Percentiles rank a stretch among this genome's conserved stretches.
Evolutionary conservation across 2,888 invertebrate genomes (phyloP).

Genomic region (Ectobius pallidus): DNA sequence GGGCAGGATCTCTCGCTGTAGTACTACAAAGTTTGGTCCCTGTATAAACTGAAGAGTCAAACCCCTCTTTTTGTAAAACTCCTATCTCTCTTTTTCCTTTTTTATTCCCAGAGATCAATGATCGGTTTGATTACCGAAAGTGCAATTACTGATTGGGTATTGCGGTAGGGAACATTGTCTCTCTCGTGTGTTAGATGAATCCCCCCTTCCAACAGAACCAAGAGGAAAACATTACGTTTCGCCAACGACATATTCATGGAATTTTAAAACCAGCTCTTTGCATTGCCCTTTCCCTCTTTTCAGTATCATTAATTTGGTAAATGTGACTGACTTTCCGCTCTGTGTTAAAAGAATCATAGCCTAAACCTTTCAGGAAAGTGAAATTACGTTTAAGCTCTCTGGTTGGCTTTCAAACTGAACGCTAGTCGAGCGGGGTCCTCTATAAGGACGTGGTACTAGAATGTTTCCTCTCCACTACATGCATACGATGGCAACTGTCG

Average conservation of each 20-base stretch:
- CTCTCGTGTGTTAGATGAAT: neutral
- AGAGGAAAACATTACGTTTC: neutral
- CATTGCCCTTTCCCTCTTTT: neutral
- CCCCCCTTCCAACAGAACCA: neutral
- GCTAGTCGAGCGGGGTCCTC: neutral
- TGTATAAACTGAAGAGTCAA: constrained; percentile 25
- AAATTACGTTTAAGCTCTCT: neutral
- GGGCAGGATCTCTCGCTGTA: neutral
- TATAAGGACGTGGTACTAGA: neutral
- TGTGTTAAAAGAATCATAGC: constrained; percentile 10
- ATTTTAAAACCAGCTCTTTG: constrained; percentile 13
- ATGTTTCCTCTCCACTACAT: neutral
- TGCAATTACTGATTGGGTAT: constrained; percentile 7
- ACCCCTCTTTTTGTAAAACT: neutral
- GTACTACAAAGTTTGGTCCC: constrained; percentile 25
- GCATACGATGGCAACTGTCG: too few relatives aligned
- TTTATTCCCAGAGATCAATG: constrained; percentile 2
- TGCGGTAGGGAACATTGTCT: constrained; percentile 9
- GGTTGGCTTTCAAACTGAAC: neutral
- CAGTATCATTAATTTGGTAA: constrained; percentile 19
- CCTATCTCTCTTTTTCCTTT: neutral
- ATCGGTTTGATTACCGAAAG: constrained; percentile 22
- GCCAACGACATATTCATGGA: constrained; percentile 19
- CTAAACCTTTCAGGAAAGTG: constrained; percentile 4
- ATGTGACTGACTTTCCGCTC: neutral